These are phyloP conservation scores for Sceloporus undulatus DNA, from an alignment of 2,113 vertebrate species.

Conservation along the genomic window DNA sequence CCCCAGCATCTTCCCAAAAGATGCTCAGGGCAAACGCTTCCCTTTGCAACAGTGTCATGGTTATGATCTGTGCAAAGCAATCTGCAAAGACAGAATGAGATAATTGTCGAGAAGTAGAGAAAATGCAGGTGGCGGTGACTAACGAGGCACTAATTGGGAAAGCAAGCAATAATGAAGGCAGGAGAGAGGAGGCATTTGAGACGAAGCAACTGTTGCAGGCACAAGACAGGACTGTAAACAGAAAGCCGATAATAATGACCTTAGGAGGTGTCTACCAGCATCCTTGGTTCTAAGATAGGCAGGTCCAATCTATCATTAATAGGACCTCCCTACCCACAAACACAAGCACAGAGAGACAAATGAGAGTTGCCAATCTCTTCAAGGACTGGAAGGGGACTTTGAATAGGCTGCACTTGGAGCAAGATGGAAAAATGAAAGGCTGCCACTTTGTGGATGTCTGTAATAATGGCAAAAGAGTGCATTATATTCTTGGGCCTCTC, in stretches of 20 bases:
- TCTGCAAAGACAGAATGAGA: background rate
- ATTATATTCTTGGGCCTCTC: no score
- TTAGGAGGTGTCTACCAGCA: background rate
- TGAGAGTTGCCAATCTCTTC: background rate
- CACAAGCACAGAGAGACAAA: no score
- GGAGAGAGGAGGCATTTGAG: conserved; percentile 4
- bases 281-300: background rate
- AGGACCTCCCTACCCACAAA: background rate
- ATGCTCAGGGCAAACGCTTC: background rate
- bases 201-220: background rate
- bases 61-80: background rate
- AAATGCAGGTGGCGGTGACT: conserved; percentile 46
- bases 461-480: no score
- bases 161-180: background rate
- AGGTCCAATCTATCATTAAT: background rate
- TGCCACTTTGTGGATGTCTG: no score
- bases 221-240: background rate
- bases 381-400: background rate
- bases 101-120: background rate
- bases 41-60: background rate
- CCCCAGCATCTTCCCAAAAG: background rate
- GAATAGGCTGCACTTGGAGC: no score
- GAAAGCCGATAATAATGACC: background rate
- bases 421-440: background rate
- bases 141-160: conserved; percentile 39